Evolutionary conservation across 2,888 invertebrate genomes (phyloP).

Genomic region (Hylaea fasciaria): DNA sequence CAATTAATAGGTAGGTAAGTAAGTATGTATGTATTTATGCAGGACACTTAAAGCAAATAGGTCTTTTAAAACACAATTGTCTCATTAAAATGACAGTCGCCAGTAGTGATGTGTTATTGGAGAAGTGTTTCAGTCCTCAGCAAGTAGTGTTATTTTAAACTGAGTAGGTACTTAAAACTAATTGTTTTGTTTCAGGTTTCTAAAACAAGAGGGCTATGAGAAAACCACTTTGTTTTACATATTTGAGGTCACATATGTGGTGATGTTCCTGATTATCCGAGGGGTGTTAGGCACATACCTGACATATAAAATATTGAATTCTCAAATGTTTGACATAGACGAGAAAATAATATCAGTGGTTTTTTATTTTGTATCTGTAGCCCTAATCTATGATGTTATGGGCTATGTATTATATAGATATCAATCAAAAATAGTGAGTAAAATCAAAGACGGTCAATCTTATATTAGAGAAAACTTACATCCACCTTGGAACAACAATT

Average conservation of each 20-base stretch:
- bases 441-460: not conserved
- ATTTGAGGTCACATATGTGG: slow-evolving; percentile 81
- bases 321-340: slow-evolving; percentile 70
- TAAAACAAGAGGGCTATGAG: slow-evolving; percentile 79
- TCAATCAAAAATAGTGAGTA: slow-evolving; percentile 67
- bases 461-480: no score
- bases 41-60: no score
- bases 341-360: slow-evolving; percentile 68
- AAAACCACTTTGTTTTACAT: slow-evolving; percentile 69
- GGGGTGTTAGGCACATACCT: slow-evolving; percentile 82
- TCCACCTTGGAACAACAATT: not conserved
- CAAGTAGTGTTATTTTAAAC: no score
- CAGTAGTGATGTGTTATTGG: no score
- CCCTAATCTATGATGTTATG: slow-evolving; percentile 74
- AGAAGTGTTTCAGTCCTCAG: no score
- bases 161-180: no score
- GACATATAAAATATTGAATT: slow-evolving; percentile 67
- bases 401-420: slow-evolving; percentile 74
- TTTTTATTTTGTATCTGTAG: slow-evolving; percentile 74
- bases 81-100: no score
- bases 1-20: no score
- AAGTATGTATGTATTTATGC: no score
- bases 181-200: slow-evolving; percentile 67
- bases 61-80: no score
- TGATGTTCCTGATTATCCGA: slow-evolving; percentile 77